These are phyloP conservation scores for Sesamia inferens DNA, from an alignment of 2,888 invertebrate genomes.

Conservation along the genomic window DNA sequence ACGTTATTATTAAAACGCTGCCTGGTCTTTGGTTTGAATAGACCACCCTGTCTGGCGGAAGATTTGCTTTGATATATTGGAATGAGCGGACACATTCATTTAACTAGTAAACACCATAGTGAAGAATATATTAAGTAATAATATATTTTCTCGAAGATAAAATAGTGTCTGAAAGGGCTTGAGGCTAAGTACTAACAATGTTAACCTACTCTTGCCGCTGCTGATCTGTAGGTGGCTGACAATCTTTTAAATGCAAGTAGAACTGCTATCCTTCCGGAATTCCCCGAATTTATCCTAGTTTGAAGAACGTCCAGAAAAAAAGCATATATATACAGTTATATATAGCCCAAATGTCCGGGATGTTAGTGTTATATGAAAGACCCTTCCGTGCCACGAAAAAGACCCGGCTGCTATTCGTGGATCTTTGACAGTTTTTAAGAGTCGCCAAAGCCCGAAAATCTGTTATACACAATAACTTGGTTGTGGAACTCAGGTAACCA, in stretches of 20 bases:
- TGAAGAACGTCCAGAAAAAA: no score
- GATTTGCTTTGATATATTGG: constrained; percentile 17
- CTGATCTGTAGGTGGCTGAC: not conserved
- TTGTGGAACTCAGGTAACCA: not conserved
- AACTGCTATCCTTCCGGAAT: no score
- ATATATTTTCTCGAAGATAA: not conserved
- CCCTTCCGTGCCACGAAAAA: not conserved
- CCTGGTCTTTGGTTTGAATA: constrained; percentile 34
- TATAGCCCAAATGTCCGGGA: no score
- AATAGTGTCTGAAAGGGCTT: not conserved
- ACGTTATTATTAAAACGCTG: constrained; percentile 44
- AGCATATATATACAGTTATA: not conserved
- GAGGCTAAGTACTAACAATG: not conserved
- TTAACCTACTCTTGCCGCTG: not conserved
- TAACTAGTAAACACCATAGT: constrained; percentile 13
- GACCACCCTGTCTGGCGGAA: constrained; percentile 13
- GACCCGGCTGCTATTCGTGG: not conserved
- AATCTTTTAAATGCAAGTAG: not conserved
- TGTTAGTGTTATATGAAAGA: no score
- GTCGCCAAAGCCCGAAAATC: not conserved
- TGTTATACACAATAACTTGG: not conserved
- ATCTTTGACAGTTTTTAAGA: not conserved
- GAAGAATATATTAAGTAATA: not conserved
- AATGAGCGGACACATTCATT: constrained; percentile 11
- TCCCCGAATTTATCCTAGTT: no score